Evolutionary conservation across 2,113 vertebrate species (phyloP), one percentile per base, ranked within the genome.

Genomic region (Oryzias curvinotus): DNA sequence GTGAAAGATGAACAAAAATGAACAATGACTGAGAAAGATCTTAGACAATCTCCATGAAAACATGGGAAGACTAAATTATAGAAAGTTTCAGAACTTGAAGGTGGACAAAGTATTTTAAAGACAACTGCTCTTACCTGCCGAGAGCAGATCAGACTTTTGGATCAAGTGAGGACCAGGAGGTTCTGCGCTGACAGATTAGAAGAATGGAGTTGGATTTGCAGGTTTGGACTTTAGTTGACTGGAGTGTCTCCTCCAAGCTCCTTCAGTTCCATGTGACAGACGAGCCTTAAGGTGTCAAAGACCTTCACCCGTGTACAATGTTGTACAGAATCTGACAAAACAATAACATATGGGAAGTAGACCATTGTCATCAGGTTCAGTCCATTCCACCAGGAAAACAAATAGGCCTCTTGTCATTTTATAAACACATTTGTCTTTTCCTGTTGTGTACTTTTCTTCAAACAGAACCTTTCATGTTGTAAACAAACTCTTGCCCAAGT

Each of bases 1-100:
- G 77, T 61, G 64, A 65, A 52, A 55, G 72, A 74, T 4, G 1
- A 8, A 36, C 54, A 51, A 47, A 69, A 58, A 68, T 18, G 68
- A 73, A 77, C 52, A 36, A 13, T 65, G 53, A 68, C 52, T 15
- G 15, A 49, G 21, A 51, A 52, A 52, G 21, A 14, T 42, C 7
- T 56, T 15, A 67, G 4, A 53, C n/a, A 42, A 0, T 53, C 4
- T 12, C 14, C 4, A 1, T 3, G n/a, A 42, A 64, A n/a, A 65
- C 36, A 46, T 1, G 17, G 26, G 58, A 57, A 28, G 53, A 75
- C 47, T 30, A 62, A 5, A 57, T 44, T 51, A 26, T 25, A 19
- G 43, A n/a, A 18, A 7, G 28, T 4, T 23, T 55, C 10, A 44
- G 48, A 4, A 47, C 45, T 17, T 17, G 0, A 46, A 46, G 45